phyloP scores from a whole-genome alignment of 2,113 vertebrate species.

The Vombatus ursinus region DNA sequence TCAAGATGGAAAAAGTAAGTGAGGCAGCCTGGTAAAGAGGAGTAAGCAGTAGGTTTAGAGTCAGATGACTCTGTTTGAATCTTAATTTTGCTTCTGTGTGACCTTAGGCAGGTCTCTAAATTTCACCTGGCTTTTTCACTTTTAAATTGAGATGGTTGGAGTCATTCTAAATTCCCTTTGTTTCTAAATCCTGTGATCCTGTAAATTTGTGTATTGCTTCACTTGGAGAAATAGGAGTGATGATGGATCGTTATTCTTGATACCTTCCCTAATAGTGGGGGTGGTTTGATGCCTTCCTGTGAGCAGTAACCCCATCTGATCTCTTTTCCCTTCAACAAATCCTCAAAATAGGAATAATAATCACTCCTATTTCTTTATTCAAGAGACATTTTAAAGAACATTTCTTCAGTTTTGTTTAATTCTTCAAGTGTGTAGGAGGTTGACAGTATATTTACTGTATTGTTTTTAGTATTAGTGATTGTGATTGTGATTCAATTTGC shows the following conservation, averaged over 20 bases:
- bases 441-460: neutral
- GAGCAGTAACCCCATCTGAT: neutral
- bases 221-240: neutral
- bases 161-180: neutral
- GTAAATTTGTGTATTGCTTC: neutral
- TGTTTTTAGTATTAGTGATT: neutral
- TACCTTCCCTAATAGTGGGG: neutral
- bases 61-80: neutral
- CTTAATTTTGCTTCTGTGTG: neutral
- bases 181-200: neutral
- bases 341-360: neutral
- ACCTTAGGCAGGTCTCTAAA: neutral
- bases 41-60: neutral
- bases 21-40: neutral
- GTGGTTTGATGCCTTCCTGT: neutral
- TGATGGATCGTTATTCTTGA: neutral
- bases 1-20: neutral
- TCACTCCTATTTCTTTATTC: neutral
- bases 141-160: neutral
- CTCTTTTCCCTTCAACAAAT: neutral
- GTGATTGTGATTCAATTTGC: neutral
- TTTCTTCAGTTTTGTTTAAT: neutral
- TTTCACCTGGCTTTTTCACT: neutral
- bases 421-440: neutral
- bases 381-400: neutral